A percentile compares a stretch with the other conserved stretches of the same genome.
Evolutionary conservation across 1,140 invertebrate genomes (phyloP).

Genomic region (Drosophila tristis): DNA sequence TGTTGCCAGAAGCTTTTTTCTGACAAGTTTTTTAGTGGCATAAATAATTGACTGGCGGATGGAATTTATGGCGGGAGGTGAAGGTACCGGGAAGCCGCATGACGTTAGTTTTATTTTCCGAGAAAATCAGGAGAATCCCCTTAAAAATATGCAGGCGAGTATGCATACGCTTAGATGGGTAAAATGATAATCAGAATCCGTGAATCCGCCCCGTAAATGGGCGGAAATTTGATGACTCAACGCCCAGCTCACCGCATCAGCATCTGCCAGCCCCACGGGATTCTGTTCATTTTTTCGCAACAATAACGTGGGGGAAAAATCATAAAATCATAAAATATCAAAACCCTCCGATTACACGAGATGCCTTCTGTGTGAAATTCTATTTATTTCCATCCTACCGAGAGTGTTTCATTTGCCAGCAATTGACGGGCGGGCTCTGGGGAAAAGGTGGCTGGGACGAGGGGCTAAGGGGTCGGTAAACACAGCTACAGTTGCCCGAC

Average conservation of each 20-base stretch:
- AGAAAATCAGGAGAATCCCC: neutral
- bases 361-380: constrained; percentile 14
- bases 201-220: no score
- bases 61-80: constrained; percentile 13
- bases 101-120: neutral
- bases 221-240: no score
- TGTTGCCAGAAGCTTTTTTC: constrained; percentile 27
- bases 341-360: constrained; percentile 22
- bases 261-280: no score
- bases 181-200: no score
- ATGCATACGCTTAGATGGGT: no score
- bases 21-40: constrained; percentile 43
- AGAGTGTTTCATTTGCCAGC: constrained; percentile 17
- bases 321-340: constrained; percentile 7
- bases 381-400: constrained; percentile 13
- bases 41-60: constrained; percentile 41
- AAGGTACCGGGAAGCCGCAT: neutral
- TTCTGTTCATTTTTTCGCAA: neutral
- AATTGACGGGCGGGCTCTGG: constrained; percentile 1
- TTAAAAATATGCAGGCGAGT: neutral
- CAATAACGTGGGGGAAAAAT: constrained; percentile 8
- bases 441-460: neutral
- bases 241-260: neutral
- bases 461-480: neutral
- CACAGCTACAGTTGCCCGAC: constrained; percentile 1